These are phyloP conservation scores for Helobdella robusta DNA, from an alignment of 2,888 invertebrate species.

Conservation along the genomic window DNA sequence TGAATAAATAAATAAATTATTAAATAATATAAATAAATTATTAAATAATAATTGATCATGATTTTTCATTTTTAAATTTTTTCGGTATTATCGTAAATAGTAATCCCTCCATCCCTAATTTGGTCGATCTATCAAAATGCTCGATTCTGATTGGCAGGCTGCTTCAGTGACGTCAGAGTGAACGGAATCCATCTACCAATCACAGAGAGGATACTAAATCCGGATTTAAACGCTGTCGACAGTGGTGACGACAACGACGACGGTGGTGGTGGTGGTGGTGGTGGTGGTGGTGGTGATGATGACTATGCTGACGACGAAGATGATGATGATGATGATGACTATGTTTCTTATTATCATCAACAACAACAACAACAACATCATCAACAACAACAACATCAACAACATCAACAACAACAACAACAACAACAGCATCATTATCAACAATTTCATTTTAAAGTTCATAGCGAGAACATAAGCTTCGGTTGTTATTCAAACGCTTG, in stretches of 20 bases:
- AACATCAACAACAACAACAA: slow-evolving; percentile 12
- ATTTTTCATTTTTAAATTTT: neutral
- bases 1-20: too few species aligned
- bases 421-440: neutral
- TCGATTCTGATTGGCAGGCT: slow-evolving; percentile 43
- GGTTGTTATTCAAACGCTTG: slow-evolving; percentile 33
- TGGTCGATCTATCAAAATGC: neutral
- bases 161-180: slow-evolving; percentile 71
- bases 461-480: slow-evolving; percentile 31
- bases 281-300: too few species aligned
- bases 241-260: neutral
- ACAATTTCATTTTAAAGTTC: slow-evolving; percentile 13
- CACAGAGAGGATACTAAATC: too few species aligned
- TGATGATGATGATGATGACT: too few species aligned
- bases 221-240: too few species aligned
- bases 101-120: neutral
- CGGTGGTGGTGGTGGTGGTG: too few species aligned
- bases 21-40: too few species aligned
- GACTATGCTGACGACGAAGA: too few species aligned
- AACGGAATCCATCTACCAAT: slow-evolving; percentile 89
- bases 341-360: too few species aligned
- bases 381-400: slow-evolving; percentile 10
- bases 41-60: too few species aligned
- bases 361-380: slow-evolving; percentile 9
- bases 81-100: neutral